Base-by-base conservation (phyloP, 2,113 vertebrate genomes). In the Toxostoma redivivum region DNA sequence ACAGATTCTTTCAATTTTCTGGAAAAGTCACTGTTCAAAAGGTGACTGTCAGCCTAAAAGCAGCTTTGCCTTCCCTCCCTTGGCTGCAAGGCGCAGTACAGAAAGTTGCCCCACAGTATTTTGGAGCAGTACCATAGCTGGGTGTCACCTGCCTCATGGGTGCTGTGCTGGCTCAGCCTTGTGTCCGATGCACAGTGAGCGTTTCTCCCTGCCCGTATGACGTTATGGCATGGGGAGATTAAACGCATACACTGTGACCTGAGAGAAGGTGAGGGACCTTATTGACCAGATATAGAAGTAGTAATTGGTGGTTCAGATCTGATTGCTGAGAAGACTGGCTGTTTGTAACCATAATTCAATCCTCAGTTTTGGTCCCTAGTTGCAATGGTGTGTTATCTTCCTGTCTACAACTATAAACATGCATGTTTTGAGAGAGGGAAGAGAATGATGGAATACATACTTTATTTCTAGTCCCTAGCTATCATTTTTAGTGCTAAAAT, bases 171-270 rank as follows among this genome's bases (percentile, higher is more conserved):
- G 21, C 57, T 76, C 35, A 48, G 47, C 35, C 37, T n/a, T 1
- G 1, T 72, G 44, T 61, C 9, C 0, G 0, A 40, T n/a, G 50
- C 14, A 33, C n/a, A 48, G 50, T 0, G 0, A 42, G 27, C 50
- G 6, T 81, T 83, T 66, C 42, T 66, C 15, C 21, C 48, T 81
- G 24, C n/a, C 48, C 1, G 0, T 76, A 9, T 37, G 44, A 14
- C 44, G 33, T 30, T 62, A 40, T 0, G 0, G 65, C 66, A 53
- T 48, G 38, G 58, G 45, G 23, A 69, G 45, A 82, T 71, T 48
- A 82, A 92, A 72, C 0, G 0, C 2, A 1, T 38, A 10, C 1
- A 2, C 24, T 54, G 37, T 33, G 66, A 61, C 20, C 2, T 61
- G 20, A 42, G 42, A 51, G 74, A 48, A 86, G 66, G 53, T 80